Evolutionary conservation across 1,140 invertebrate species (phyloP).

Genomic region (Zaprionus inermis): DNA sequence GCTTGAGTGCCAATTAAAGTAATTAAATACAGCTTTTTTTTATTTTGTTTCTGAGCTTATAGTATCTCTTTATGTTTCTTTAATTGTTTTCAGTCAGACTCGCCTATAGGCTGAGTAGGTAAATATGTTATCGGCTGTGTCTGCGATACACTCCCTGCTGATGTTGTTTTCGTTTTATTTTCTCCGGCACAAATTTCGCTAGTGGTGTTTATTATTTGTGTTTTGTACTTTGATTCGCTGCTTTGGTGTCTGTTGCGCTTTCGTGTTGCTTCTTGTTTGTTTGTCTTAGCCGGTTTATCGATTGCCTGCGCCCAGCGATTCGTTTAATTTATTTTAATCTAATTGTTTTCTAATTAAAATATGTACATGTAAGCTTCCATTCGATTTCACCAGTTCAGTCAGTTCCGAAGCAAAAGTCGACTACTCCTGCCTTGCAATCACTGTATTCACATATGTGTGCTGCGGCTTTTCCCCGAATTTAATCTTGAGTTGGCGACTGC

Average conservation of each 20-base stretch:
- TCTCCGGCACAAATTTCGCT: slow-evolving; percentile 72
- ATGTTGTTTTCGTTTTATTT: slow-evolving; percentile 55
- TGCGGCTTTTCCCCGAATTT: slow-evolving; percentile 22
- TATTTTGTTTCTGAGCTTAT: slow-evolving; percentile 22
- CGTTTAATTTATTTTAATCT: slow-evolving; percentile 82
- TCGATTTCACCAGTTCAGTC: slow-evolving; percentile 71
- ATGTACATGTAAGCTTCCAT: slow-evolving; percentile 38
- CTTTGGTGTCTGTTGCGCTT: slow-evolving; percentile 18
- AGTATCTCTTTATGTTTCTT: slow-evolving; percentile 58
- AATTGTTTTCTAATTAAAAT: slow-evolving; percentile 80
- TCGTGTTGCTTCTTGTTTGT: slow-evolving; percentile 44
- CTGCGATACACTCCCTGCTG: slow-evolving; percentile 4
- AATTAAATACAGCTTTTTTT: slow-evolving; percentile 46
- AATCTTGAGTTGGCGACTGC: slow-evolving; percentile 31
- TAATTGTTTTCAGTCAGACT: slow-evolving; percentile 59
- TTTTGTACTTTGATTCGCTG: slow-evolving; percentile 40
- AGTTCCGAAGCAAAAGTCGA: slow-evolving; percentile 23
- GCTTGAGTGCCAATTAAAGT: slow-evolving; percentile 59
- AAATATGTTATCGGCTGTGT: slow-evolving; percentile 50
- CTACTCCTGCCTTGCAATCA: background rate
- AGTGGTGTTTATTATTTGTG: slow-evolving; percentile 35
- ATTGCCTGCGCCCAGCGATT: slow-evolving; percentile 74
- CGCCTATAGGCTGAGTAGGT: slow-evolving; percentile 22
- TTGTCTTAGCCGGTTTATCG: slow-evolving; percentile 57
- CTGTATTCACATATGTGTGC: slow-evolving; percentile 11